Evolutionary conservation across 2,888 invertebrate genomes (phyloP).

Genomic region (Dasysyrphus tricinctus): DNA sequence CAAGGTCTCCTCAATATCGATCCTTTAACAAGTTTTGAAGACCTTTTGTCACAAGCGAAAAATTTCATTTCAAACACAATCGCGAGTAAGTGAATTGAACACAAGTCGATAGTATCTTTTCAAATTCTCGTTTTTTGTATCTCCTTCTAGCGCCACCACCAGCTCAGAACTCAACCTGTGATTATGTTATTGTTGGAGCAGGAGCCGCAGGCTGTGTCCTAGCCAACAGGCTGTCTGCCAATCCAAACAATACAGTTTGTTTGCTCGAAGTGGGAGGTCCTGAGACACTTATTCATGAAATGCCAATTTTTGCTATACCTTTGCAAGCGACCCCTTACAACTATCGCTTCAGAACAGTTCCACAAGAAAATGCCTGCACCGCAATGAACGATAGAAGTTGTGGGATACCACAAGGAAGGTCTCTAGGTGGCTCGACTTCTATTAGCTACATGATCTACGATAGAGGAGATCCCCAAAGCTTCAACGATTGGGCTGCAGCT

Average conservation of each 20-base stretch:
- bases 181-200: constrained; percentile 93
- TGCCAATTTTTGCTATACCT: constrained; percentile 80
- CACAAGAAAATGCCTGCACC: constrained; percentile 86
- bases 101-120: background rate
- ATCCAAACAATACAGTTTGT: constrained; percentile 83
- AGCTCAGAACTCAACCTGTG: constrained; percentile 86
- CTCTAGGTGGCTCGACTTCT: constrained; percentile 86
- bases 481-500: constrained; percentile 87
- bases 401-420: constrained; percentile 85
- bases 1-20: background rate
- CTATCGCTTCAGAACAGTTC: constrained; percentile 89
- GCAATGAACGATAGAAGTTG: constrained; percentile 83
- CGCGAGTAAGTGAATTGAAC: too few relatives aligned
- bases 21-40: background rate
- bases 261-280: constrained; percentile 85
- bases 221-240: constrained; percentile 83
- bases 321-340: constrained; percentile 85
- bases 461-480: constrained; percentile 89
- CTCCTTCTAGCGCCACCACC: constrained; percentile 87
- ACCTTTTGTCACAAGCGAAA: background rate
- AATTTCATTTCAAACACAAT: background rate
- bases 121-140: rapidly evolving
- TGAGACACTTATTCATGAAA: constrained; percentile 81
- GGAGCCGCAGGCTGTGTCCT: constrained; percentile 90
- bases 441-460: constrained; percentile 89